A percentile compares a stretch with the other conserved stretches of the same genome.
Evolutionary conservation across 2,113 vertebrate genomes (phyloP).

Genomic region (Rhombomys opimus): DNA sequence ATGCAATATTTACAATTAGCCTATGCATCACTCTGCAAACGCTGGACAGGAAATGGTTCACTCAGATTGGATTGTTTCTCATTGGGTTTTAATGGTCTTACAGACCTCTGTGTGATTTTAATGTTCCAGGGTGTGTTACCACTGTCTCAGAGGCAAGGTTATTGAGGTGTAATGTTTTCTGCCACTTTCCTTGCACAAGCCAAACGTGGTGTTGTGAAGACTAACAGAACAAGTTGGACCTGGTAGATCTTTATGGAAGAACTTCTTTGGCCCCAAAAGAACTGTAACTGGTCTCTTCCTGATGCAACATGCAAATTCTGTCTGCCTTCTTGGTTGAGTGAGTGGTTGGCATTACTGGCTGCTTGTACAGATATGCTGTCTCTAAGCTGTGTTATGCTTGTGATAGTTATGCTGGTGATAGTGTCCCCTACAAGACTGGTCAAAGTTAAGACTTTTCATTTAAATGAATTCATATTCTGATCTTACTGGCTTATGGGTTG

Average conservation of each 20-base stretch:
- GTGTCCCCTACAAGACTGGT: neutral
- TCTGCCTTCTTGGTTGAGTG: constrained; percentile 68
- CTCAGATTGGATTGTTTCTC: constrained; percentile 53
- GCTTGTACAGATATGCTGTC: constrained; percentile 28
- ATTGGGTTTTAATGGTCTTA: constrained; percentile 41
- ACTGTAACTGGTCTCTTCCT: constrained; percentile 59
- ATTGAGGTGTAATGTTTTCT: neutral
- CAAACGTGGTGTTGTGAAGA: constrained; percentile 36
- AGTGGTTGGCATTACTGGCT: constrained; percentile 13
- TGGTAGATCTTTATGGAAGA: constrained; percentile 55
- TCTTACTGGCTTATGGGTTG: neutral
- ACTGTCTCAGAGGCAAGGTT: constrained; percentile 65
- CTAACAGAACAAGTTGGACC: constrained; percentile 51
- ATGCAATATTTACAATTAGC: constrained; percentile 80
- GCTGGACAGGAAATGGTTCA: constrained; percentile 48
- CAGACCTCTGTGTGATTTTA: constrained; percentile 42
- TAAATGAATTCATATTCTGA: neutral
- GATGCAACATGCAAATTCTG: constrained; percentile 48
- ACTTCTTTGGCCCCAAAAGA: constrained; percentile 1
- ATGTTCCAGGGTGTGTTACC: constrained; percentile 16
- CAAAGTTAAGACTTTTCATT: neutral
- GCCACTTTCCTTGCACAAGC: constrained; percentile 38
- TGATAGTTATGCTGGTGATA: neutral
- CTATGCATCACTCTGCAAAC: constrained; percentile 55
- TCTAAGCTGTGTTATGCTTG: neutral